Percentiles rank a stretch among this genome's conserved stretches.
These are phyloP conservation scores for Crossoptilon crossoptilon DNA, from an alignment of 2,797 vertebrate species.

Conservation along the genomic window DNA sequence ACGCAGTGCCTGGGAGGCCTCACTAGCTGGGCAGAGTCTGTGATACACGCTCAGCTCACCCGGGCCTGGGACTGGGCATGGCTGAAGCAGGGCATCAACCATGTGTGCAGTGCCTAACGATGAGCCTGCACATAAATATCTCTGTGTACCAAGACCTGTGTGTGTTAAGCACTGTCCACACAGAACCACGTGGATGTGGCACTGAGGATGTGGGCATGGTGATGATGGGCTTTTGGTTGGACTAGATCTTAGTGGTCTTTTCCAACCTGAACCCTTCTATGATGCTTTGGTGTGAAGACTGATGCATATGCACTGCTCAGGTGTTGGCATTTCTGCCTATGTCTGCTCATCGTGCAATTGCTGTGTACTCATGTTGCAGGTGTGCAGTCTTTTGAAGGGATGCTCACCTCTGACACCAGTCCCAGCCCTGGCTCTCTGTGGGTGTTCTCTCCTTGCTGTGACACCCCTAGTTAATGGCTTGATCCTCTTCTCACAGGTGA, in stretches of 20 bases:
- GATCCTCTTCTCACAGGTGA: conserved; percentile 74
- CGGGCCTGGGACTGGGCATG: not conserved
- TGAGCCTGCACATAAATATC: not conserved
- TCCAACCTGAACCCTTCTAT: too few species aligned
- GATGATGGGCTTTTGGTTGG: too few species aligned
- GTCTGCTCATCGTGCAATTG: not conserved
- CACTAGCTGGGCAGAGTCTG: not conserved
- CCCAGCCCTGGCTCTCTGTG: accelerated
- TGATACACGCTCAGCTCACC: not conserved
- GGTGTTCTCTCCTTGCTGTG: accelerated
- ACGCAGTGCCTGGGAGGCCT: not conserved
- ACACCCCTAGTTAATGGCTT: not conserved
- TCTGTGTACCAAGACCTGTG: not conserved
- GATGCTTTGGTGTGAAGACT: not conserved
- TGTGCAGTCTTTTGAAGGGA: not conserved
- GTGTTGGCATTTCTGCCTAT: not conserved
- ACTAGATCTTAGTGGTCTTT: too few species aligned
- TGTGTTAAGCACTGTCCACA: not conserved
- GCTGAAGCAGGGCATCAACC: not conserved
- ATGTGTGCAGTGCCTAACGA: not conserved
- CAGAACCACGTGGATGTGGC: too few species aligned
- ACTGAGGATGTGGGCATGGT: too few species aligned
- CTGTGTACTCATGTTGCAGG: accelerated
- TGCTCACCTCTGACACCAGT: not conserved
- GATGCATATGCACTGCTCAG: accelerated